Evolutionary conservation across 2,888 invertebrate genomes (phyloP).

Genomic region (Gisinianus flammeolus): DNA sequence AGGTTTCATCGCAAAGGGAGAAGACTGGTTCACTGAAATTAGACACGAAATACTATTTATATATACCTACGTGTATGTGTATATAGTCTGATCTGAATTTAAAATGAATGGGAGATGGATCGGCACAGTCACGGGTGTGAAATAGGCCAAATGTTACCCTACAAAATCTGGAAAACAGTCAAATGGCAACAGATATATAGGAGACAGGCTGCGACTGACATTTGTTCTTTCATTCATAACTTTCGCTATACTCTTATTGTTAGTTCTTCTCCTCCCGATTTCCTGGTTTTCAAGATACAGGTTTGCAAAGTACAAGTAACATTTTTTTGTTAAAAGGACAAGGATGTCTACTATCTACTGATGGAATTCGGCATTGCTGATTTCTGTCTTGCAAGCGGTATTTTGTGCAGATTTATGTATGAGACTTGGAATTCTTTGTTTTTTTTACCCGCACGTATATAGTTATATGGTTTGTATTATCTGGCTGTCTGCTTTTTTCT

Average conservation of each 20-base stretch:
- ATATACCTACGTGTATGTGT: not conserved
- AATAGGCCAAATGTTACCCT: not conserved
- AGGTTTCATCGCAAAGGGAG: not conserved
- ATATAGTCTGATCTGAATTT: not conserved
- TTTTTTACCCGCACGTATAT: too few relatives aligned
- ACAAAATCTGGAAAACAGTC: not conserved
- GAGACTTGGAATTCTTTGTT: too few relatives aligned
- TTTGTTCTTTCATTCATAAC: conserved; percentile 12
- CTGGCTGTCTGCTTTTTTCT: too few relatives aligned
- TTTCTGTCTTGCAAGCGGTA: too few relatives aligned
- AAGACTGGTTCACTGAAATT: too few relatives aligned
- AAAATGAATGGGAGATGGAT: conserved; percentile 6
- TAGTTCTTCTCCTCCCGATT: conserved; percentile 1
- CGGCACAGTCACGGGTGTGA: not conserved
- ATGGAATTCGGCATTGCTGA: too few relatives aligned
- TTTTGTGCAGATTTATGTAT: not conserved
- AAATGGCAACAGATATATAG: not conserved
- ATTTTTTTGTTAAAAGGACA: too few relatives aligned
- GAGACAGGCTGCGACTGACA: not conserved
- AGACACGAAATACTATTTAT: not conserved
- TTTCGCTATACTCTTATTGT: not conserved
- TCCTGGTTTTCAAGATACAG: not conserved
- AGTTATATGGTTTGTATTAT: too few relatives aligned
- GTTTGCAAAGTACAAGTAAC: not conserved
- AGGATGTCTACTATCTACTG: too few relatives aligned